A percentile compares a stretch with the other conserved stretches of the same genome.
Evolutionary conservation across 2,797 vertebrate genomes (phyloP).

Genomic region (Eupleurogrammus muticus): DNA sequence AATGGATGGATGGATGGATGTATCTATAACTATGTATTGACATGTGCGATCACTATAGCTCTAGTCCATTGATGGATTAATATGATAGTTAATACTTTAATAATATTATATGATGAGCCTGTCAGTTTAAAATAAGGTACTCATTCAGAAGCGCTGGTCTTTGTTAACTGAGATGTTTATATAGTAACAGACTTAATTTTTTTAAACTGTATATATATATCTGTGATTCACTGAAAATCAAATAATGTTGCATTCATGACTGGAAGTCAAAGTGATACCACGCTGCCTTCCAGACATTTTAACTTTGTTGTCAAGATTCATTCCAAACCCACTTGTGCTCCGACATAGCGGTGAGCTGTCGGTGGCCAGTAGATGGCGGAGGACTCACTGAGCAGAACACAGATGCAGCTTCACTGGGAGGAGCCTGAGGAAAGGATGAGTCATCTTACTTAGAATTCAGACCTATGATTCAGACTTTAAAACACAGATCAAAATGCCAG

Average conservation of each 20-base stretch:
- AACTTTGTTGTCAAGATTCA: not conserved
- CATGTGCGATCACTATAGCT: slow-evolving; percentile 1
- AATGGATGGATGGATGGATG: too few relatives aligned
- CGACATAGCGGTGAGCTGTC: not conserved
- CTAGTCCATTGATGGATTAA: not conserved
- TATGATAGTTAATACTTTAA: too few relatives aligned
- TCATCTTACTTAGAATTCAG: slow-evolving; percentile 73
- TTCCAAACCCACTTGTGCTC: not conserved
- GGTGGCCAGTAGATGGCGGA: slow-evolving; percentile 73
- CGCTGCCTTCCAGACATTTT: not conserved
- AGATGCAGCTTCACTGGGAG: slow-evolving; percentile 48
- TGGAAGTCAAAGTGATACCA: slow-evolving; percentile 11
- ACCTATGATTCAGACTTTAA: slow-evolving; percentile 66
- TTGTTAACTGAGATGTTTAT: not conserved
- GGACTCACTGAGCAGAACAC: slow-evolving; percentile 22
- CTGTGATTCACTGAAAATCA: not conserved
- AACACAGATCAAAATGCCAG: slow-evolving; percentile 55
- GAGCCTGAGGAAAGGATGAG: slow-evolving; percentile 71
- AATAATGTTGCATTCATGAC: not conserved
- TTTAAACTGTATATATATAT: too few relatives aligned
- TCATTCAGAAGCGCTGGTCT: too few relatives aligned
- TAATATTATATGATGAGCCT: not conserved
- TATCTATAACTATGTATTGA: not conserved
- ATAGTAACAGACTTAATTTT: not conserved
- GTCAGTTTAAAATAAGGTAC: not conserved